Base-by-base conservation (phyloP, 2,888 invertebrate genomes). In the Scelioninae gen. 2 region DNA sequence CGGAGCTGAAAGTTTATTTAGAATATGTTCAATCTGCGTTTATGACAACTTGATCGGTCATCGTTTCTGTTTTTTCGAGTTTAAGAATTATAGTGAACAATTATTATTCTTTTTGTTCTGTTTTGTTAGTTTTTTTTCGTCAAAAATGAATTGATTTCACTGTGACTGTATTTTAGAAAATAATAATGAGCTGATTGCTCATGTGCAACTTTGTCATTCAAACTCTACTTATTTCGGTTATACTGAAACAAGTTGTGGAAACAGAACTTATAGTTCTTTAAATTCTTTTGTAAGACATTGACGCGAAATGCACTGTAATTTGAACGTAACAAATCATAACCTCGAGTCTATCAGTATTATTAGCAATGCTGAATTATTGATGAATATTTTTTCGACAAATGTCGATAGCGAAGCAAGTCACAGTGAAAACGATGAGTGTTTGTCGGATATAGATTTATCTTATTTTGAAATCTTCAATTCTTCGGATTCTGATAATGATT, bases 261-360 rank as follows among this genome's bases (percentile, higher is more conserved):
- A 48, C 31, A 31, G 48, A 48, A 31, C 1, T 13, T 48, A 48
- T 9, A 31, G 6, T 5, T 31, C 16, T 7, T 48, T 48, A 28
- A 48, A 48, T 48, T 48, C 48, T 15, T 48, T 48, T 33, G 16
- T 48, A 9, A 48, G 33, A 48, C 48, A 31, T 31, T 33, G 31
- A 1, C 48, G 31, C 7, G 16, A 6, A 16, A 48, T 31, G 28
- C 48, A 48, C n/a, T 31, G 7, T 16, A 33, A n/a, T 48, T 2
- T 7, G 6, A 33, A 48, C 9, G 41, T 5, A 15, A 13, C 15
- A 6, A 41, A 19, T 19, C 10, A 4, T 43, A 41, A 41, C 22
- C 19, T 16, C 18, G 19, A 18, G 16, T 19, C 43, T 15, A 16
- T 15, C 4, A 15, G 16, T 6, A 5, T 4, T 41, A 41, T 41